Evolutionary conservation across 2,888 invertebrate genomes (phyloP).

Genomic region (Dichetophora obliterata): DNA sequence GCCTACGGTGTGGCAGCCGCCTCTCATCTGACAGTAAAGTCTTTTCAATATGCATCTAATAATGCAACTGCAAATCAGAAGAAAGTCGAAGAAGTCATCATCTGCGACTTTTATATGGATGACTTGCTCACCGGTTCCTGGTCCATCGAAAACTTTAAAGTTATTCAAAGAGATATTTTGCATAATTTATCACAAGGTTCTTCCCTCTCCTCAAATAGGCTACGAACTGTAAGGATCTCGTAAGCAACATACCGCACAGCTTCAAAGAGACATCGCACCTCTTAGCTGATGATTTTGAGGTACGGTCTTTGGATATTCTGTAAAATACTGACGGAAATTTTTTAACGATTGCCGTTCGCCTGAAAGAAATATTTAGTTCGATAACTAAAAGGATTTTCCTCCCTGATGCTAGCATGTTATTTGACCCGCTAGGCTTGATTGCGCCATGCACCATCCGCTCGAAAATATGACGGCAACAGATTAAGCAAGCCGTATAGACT

Average conservation of each 20-base stretch:
- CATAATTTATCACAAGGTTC: not conserved
- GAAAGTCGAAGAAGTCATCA: not conserved
- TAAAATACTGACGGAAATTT: not conserved
- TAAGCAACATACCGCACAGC: not conserved
- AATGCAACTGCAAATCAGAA: not conserved
- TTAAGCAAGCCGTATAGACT: not conserved
- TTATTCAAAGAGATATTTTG: not conserved
- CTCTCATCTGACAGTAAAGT: not conserved
- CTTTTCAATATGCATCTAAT: not conserved
- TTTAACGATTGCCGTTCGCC: not conserved
- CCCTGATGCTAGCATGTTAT: not conserved
- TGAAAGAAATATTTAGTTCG: not conserved
- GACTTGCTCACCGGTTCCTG: constrained; percentile 12
- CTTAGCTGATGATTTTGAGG: not conserved
- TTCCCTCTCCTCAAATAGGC: not conserved
- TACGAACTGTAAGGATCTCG: not conserved
- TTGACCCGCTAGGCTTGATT: not conserved
- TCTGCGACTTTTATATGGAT: constrained; percentile 27
- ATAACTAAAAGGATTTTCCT: not conserved
- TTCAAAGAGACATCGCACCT: not conserved
- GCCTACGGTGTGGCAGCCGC: not conserved
- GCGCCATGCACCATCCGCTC: not conserved
- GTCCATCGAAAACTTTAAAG: not conserved
- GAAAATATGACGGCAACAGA: constrained; percentile 7
- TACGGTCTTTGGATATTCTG: not conserved